Evolutionary conservation across 2,797 vertebrate species (phyloP).

Genomic region (Picus viridis): DNA sequence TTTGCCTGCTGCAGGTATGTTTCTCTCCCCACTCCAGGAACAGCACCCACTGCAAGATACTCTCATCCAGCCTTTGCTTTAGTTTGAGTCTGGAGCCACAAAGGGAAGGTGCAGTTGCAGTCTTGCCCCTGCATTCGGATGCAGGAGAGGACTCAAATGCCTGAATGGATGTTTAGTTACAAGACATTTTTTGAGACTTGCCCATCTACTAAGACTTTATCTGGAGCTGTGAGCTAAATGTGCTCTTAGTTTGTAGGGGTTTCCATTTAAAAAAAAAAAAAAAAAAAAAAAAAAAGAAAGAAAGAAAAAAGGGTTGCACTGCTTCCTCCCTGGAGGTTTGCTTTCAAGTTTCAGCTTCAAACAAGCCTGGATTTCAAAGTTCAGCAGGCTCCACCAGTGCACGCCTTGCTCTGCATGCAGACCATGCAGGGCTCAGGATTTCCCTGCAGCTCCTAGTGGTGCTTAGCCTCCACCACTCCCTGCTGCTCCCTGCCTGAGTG

Average conservation of each 20-base stretch:
- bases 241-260: neutral
- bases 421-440: neutral
- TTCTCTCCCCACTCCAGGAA: neutral
- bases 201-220: neutral
- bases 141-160: neutral
- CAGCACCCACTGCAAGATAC: neutral
- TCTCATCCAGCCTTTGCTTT: neutral
- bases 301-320: neutral
- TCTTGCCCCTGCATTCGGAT: neutral
- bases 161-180: neutral
- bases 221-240: neutral
- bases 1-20: neutral
- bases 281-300: too few species aligned
- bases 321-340: constrained; percentile 23
- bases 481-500: neutral
- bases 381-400: neutral
- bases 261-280: neutral
- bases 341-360: constrained; percentile 58
- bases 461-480: neutral
- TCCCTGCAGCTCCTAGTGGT: neutral
- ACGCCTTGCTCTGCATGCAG: neutral
- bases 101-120: neutral
- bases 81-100: neutral
- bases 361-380: constrained; percentile 47
- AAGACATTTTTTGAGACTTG: neutral